Percentiles rank a stretch among this genome's conserved stretches.
These are phyloP conservation scores for Spodoptera litura DNA, from an alignment of 1,140 invertebrate species.

Conservation along the genomic window DNA sequence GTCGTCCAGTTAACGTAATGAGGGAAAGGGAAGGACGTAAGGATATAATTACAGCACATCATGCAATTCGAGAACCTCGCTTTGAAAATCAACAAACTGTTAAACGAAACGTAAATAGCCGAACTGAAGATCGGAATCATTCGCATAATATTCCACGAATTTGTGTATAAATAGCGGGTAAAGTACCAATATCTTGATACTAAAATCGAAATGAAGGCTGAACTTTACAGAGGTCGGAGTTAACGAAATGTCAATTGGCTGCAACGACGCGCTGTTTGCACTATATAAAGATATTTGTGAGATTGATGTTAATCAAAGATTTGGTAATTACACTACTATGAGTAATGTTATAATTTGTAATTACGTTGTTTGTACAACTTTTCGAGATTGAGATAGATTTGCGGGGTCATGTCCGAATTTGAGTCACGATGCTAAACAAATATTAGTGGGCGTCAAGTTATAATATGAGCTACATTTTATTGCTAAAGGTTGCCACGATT, in stretches of 20 bases:
- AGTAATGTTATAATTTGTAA: conserved; percentile 28
- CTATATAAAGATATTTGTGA: conserved; percentile 42
- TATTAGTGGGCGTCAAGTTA: conserved; percentile 19
- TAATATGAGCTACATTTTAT: conserved; percentile 22
- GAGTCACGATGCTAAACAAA: conserved; percentile 44
- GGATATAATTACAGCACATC: conserved; percentile 56
- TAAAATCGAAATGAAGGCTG: conserved; percentile 52
- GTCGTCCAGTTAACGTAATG: conserved; percentile 53
- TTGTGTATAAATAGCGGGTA: conserved; percentile 53
- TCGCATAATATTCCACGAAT: conserved; percentile 55
- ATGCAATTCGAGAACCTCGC: conserved; percentile 41
- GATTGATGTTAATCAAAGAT: conserved; percentile 37
- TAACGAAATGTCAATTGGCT: conserved; percentile 62
- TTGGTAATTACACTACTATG: conserved; percentile 34
- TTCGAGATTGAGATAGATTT: conserved; percentile 6
- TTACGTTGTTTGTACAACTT: conserved; percentile 21
- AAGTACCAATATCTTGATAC: conserved; percentile 54
- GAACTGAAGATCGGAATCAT: conserved; percentile 44
- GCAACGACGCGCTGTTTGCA: conserved; percentile 11
- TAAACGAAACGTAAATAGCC: conserved; percentile 19
- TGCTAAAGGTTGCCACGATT: conserved; percentile 10
- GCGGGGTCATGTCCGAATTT: conserved; percentile 40
- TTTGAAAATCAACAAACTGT: conserved; percentile 36
- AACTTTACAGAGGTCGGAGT: conserved; percentile 62
- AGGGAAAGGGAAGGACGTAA: conserved; percentile 55